Evolutionary conservation across 92 coral and sea anemone genomes (phyloP), one percentile per base, ranked within the genome.

Genomic region (Epizoanthus illoricatus): DNA sequence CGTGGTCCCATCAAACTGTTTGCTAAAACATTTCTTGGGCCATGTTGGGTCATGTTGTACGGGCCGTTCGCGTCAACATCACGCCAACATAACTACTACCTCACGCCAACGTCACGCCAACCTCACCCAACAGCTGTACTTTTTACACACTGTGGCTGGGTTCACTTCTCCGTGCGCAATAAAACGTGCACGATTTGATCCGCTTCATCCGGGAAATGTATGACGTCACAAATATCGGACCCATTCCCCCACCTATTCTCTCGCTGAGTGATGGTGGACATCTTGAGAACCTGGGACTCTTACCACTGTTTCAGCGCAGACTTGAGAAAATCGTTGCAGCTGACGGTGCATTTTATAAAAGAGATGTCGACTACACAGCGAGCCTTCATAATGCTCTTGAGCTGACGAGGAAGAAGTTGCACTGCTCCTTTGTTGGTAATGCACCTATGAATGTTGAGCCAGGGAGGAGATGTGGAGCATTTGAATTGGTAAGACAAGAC

Each of bases 201-300:
- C 87, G 97, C 36, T 88, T 92, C 64, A 69, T 92, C 62, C 90
- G 97, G 42, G 97, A 92, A 62, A 62, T 92, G 54, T 74, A 88
- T n/a, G 80, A 90, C 81, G 84, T 92, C 62, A 85, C 80, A 62
- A 88, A 92, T 70, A 84, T 88, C 12, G 97, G 97, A 5, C 97
- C 97, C 81, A 71, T 49, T 63, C 88, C 90, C 59, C 97, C 97
- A 3, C 92, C 97, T 28, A 83, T 92, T 2, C 62, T 92, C 49
- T 86, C 83, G 45, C 83, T 92, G 49, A 92, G 97, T 83, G 97
- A 92, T 61, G 92, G 86, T 24, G 97, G 97, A 2, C 92, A 93
- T 73, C 75, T 92, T n/a, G 97, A 92, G 86, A 92, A 92, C 84
- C 84, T 74, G 74, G 97, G 97, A 36, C 81, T 92, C 58, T 73